These are phyloP conservation scores for Chionis minor DNA, from an alignment of 2,113 vertebrate species.

Conservation along the genomic window DNA sequence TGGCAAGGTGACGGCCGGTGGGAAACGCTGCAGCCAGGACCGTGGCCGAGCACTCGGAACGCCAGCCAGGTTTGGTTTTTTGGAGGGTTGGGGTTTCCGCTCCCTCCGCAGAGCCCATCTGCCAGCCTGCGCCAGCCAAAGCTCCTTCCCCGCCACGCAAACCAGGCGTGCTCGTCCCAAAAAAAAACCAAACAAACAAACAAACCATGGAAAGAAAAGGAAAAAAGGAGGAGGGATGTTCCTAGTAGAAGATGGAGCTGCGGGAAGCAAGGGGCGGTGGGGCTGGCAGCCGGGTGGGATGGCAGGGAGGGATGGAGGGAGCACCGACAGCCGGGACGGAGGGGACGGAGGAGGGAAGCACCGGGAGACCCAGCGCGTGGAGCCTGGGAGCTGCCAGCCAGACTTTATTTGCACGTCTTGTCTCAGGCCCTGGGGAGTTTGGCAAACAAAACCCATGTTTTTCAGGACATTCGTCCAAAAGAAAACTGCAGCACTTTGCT, in stretches of 20 bases:
- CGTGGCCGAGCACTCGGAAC: background rate
- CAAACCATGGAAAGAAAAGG: background rate
- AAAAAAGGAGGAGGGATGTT: background rate
- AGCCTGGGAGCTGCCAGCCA: slow-evolving; percentile 26
- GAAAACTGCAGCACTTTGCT: background rate
- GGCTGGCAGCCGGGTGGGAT: background rate
- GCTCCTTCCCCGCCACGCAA: background rate
- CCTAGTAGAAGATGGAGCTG: background rate
- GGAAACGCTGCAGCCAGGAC: background rate
- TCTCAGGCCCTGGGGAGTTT: background rate
- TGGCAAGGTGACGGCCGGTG: background rate
- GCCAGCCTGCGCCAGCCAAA: background rate
- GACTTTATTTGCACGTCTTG: background rate
- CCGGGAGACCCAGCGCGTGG: background rate
- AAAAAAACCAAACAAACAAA: background rate
- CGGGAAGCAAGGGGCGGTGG: background rate
- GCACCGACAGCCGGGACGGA: background rate
- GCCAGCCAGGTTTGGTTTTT: background rate
- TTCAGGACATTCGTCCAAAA: background rate
- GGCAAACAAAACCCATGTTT: background rate
- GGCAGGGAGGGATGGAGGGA: background rate
- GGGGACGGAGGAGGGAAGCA: background rate
- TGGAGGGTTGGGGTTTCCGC: background rate
- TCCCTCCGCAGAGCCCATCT: background rate
- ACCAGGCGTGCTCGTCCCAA: background rate